Base-by-base conservation (phyloP, 2,797 vertebrate genomes). In the Molossus alvarezi region DNA sequence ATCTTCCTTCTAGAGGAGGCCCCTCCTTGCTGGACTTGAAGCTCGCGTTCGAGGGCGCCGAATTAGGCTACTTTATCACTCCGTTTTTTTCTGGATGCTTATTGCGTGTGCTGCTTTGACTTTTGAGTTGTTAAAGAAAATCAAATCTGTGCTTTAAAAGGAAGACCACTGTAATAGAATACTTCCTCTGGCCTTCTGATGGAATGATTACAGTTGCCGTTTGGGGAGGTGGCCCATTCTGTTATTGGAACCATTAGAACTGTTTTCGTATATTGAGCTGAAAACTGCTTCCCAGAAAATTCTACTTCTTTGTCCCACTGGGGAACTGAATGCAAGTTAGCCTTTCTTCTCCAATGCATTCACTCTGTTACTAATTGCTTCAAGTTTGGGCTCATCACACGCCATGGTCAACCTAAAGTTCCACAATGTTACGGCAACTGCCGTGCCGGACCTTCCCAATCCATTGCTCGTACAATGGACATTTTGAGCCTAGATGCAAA, bases 251-350 rank as follows among this genome's bases (percentile, higher is more conserved):
- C 58, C 15, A 17, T 67, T 55, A 41, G 53, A 48, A 57, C 9
- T 57, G 69, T 72, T 76, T 58, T 58, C 60, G 64, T 17, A 33
- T 67, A 53, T 1, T 90, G 12, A 95, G 29, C 73, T 37, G 37
- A 71, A 95, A 94, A 94, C 18, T 21, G 15, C 17, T 62, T 95
- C 23, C 73, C 25, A 80, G 82, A 86, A 86, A 95, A 91, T 75
- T 48, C 60, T 48, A 33, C 53, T 55, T 65, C 53, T 80, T 90
- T 75, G 20, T 80, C 80, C 48, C 48, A 9, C 51, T 20, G 3
- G 62, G 51, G 65, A 94, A 73, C 45, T 41, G 33, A 81, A 67
- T 25, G 33, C 53, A 37, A 55, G 21, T 64, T 41, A 33, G 76
- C 20, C 69, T 90, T 67, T 51, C 80, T 76, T 72, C 12, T 62